phyloP scores from a whole-genome alignment of 23 tunicate species.

The Styela plicata region DNA sequence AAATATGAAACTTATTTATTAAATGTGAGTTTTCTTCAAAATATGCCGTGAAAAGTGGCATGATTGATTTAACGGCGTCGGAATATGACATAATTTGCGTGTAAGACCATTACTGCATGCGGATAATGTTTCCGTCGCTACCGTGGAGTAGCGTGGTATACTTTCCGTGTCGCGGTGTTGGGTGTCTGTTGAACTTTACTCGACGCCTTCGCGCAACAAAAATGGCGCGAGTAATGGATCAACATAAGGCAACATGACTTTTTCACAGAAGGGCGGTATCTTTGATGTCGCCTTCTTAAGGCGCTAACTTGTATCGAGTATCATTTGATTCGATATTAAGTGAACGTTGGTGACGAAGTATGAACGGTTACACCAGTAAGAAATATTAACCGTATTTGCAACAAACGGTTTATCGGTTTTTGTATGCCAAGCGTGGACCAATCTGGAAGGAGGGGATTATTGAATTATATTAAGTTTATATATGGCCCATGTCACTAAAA shows the following conservation, averaged over 20 bases:
- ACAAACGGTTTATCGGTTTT: too few relatives aligned
- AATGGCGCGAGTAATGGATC: neutral
- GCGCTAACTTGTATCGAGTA: neutral
- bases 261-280: neutral
- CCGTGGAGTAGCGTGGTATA: neutral
- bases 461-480: too few relatives aligned
- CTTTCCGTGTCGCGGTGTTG: neutral
- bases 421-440: too few relatives aligned
- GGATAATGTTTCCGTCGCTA: neutral
- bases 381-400: too few relatives aligned
- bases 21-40: too few relatives aligned
- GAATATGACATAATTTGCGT: neutral
- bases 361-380: neutral
- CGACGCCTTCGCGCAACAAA: neutral
- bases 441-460: too few relatives aligned
- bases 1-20: too few relatives aligned
- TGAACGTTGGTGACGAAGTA: neutral
- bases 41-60: too few relatives aligned
- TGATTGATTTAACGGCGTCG: neutral
- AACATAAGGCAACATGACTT: neutral
- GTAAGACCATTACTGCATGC: neutral
- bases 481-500: too few relatives aligned
- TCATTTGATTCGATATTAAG: neutral
- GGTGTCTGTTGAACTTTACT: neutral
- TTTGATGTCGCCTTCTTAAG: neutral